Evolutionary conservation across 2,797 vertebrate genomes (phyloP).

Genomic region (Silurus lanzhouensis): DNA sequence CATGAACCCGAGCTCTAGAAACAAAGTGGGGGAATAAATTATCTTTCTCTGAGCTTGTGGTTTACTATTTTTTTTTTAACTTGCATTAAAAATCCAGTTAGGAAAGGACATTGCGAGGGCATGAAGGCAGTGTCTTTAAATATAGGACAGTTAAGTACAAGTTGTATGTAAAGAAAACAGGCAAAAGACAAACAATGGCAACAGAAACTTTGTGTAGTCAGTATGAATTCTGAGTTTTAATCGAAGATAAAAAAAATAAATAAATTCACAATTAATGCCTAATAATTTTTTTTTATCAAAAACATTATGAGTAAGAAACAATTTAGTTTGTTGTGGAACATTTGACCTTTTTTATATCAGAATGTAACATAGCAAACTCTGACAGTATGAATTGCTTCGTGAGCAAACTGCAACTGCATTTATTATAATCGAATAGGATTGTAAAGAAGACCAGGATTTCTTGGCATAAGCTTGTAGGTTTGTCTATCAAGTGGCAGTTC

Average conservation of each 20-base stretch:
- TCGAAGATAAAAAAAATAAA: not conserved
- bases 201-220: constrained; percentile 9
- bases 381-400: not conserved
- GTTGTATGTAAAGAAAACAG: constrained; percentile 11
- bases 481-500: not conserved
- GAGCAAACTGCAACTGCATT: not conserved
- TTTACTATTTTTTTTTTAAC: constrained; percentile 45
- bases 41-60: constrained; percentile 57
- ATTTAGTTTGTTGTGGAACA: not conserved
- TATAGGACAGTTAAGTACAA: constrained; percentile 36
- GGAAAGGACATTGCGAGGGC: constrained; percentile 49
- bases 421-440: not conserved
- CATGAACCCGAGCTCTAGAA: constrained; percentile 63
- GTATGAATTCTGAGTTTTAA: not conserved
- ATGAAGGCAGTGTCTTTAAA: constrained; percentile 49
- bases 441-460: not conserved
- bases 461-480: not conserved
- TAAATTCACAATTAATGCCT: not conserved
- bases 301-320: not conserved
- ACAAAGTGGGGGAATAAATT: constrained; percentile 62
- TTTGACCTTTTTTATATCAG: not conserved
- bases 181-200: constrained; percentile 35
- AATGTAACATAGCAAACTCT: not conserved
- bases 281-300: constrained; percentile 2
- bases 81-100: constrained; percentile 58